These are phyloP conservation scores for Uloborus plumipes DNA, from an alignment of 2,888 invertebrate species.

Conservation along the genomic window DNA sequence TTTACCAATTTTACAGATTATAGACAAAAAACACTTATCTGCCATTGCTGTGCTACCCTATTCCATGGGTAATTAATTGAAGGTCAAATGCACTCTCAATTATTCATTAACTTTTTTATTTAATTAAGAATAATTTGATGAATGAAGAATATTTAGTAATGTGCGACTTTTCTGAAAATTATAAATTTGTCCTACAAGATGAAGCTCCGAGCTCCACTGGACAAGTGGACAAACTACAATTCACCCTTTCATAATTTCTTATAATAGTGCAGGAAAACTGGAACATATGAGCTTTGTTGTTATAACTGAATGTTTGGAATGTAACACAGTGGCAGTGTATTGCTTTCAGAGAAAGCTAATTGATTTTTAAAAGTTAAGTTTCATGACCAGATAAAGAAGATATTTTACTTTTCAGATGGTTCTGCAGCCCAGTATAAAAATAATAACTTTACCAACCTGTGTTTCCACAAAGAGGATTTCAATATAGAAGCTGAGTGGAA, in stretches of 20 bases:
- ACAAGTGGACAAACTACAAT: background rate
- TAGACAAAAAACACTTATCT: too few relatives aligned
- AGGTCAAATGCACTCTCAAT: too few relatives aligned
- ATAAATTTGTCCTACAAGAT: background rate
- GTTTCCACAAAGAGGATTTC: slow-evolving; percentile 64
- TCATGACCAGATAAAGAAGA: background rate
- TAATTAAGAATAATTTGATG: background rate
- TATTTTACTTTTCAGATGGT: slow-evolving; percentile 34
- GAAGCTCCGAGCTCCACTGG: background rate
- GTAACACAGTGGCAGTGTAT: slow-evolving; percentile 16
- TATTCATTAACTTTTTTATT: too few relatives aligned
- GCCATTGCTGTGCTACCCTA: too few relatives aligned
- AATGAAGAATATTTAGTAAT: background rate
- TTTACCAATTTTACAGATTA: too few relatives aligned
- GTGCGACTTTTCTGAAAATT: slow-evolving; percentile 15
- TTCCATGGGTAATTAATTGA: too few relatives aligned
- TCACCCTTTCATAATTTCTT: slow-evolving; percentile 9
- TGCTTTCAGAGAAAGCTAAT: slow-evolving; percentile 7
- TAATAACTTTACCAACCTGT: slow-evolving; percentile 62
- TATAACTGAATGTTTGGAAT: slow-evolving; percentile 6
- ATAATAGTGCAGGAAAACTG: slow-evolving; percentile 10
- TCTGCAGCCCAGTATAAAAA: slow-evolving; percentile 67
- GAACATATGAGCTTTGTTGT: background rate
- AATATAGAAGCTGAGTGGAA: background rate
- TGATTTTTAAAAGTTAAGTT: background rate